A percentile compares a stretch with the other conserved stretches of the same genome.
phyloP scores from a whole-genome alignment of 2,888 invertebrate species.

The Pristionchus japonicus region DNA sequence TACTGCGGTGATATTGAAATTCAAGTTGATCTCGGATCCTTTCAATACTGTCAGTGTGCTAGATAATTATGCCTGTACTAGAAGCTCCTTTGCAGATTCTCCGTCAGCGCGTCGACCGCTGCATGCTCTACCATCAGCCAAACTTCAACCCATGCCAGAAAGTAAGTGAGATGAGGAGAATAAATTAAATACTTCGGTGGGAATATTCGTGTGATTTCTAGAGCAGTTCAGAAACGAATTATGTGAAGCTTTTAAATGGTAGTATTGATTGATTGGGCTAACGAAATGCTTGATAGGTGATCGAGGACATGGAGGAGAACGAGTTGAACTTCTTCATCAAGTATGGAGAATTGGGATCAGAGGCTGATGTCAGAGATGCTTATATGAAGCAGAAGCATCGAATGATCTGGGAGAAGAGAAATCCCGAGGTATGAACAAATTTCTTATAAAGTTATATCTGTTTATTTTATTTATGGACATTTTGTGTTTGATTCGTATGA shows the following conservation, averaged over 20 bases:
- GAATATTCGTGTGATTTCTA: no score
- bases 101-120: conserved; percentile 88
- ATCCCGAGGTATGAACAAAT: conserved; percentile 77
- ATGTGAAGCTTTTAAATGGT: conserved; percentile 94
- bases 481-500: no score
- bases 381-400: conserved; percentile 98
- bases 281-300: conserved; percentile 64
- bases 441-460: no score
- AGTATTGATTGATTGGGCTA: conserved; percentile 58
- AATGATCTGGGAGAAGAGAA: conserved; percentile 94
- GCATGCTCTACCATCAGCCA: conserved; percentile 81
- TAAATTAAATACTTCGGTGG: no score
- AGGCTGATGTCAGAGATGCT: conserved; percentile 83
- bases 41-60: no score
- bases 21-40: no score
- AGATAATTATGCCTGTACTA: neutral
- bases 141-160: conserved; percentile 81
- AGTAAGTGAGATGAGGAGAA: conserved; percentile 74
- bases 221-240: no score
- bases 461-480: no score
- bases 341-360: conserved; percentile 93
- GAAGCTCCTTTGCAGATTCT: conserved; percentile 81
- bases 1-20: conserved; percentile 50
- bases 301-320: conserved; percentile 84
- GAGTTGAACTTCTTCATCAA: conserved; percentile 92